Conservation (phyloP, 2,113 vertebrate genomes). For the Scytalopus superciliaris region DNA sequence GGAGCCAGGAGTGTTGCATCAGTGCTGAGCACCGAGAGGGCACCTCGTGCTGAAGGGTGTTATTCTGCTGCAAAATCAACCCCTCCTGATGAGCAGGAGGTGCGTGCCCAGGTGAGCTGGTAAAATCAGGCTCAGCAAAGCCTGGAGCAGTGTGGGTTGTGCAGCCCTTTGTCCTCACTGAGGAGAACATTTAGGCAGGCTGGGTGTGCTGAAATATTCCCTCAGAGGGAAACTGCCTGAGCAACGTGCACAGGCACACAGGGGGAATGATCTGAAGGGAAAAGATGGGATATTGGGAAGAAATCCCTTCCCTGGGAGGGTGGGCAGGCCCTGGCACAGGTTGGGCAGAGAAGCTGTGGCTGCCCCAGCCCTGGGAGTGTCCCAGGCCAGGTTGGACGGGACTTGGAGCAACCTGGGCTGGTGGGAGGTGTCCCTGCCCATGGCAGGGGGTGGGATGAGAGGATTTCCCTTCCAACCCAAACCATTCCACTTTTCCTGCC, state of each 20-base stretch:
- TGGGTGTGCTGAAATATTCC: not conserved
- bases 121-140: no score
- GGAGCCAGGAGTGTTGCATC: not conserved
- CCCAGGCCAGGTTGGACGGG: accelerated
- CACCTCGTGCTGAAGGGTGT: not conserved
- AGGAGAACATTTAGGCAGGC: not conserved
- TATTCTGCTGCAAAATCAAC: not conserved
- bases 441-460: accelerated
- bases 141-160: accelerated
- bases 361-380: not conserved
- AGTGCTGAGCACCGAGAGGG: no score
- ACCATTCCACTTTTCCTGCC: no score
- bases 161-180: not conserved
- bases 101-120: not conserved
- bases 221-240: not conserved
- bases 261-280: not conserved
- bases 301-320: not conserved
- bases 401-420: accelerated
- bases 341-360: not conserved
- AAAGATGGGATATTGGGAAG: not conserved
- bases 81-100: not conserved
- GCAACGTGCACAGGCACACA: not conserved
- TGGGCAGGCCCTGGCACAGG: not conserved
- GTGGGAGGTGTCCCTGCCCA: not conserved
- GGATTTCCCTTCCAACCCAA: not conserved